phyloP scores from a whole-genome alignment of 2,888 invertebrate genomes.

The Anarsia innoxiella region DNA sequence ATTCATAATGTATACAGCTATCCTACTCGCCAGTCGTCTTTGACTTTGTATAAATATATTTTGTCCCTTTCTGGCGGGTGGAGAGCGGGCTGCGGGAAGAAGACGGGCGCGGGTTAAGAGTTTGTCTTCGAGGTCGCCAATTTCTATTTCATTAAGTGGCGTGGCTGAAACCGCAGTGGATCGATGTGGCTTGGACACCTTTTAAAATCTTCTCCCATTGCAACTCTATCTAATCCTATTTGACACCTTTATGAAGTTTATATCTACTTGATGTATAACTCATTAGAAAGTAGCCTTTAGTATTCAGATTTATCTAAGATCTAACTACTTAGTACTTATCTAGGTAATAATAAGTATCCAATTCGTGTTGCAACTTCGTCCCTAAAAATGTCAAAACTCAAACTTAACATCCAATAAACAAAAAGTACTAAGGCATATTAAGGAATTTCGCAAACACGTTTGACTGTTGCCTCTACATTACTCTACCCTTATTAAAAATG shows the following conservation, averaged over 20 bases:
- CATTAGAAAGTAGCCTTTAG: no score
- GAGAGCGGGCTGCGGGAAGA: constrained; percentile 52
- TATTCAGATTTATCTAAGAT: no score
- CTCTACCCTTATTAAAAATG: constrained; percentile 10
- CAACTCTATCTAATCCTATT: no score
- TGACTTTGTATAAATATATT: constrained; percentile 75
- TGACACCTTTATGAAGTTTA: no score
- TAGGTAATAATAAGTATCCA: no score
- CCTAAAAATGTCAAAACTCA: no score
- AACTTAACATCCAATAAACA: no score
- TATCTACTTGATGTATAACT: no score
- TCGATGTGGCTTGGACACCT: constrained; percentile 55
- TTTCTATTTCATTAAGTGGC: constrained; percentile 74
- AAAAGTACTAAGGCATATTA: no score
- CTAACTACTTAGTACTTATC: no score
- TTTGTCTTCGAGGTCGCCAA: constrained; percentile 71
- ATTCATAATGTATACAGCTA: constrained; percentile 75
- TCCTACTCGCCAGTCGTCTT: constrained; percentile 72
- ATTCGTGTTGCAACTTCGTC: no score
- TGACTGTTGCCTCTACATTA: constrained; percentile 4
- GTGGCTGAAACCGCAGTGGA: constrained; percentile 64
- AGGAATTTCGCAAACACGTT: no score
- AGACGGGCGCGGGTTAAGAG: constrained; percentile 64
- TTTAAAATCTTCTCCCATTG: constrained; percentile 38
- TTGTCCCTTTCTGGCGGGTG: constrained; percentile 58